These are phyloP conservation scores for Crocidura indochinensis DNA, from an alignment of 2,797 vertebrate genomes.

Conservation along the genomic window DNA sequence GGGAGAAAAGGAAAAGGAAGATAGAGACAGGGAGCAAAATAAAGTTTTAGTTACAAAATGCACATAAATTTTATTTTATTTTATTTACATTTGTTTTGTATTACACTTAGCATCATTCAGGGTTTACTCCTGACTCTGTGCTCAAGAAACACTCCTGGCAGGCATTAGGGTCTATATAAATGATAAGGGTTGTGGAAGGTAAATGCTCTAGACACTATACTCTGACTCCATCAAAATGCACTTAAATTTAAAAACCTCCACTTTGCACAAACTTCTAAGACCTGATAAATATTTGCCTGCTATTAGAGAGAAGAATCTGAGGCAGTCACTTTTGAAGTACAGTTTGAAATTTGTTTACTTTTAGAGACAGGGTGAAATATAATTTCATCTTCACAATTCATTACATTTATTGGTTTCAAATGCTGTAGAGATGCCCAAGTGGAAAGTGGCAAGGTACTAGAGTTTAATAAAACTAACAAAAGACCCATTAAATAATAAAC, in stretches of 20 bases:
- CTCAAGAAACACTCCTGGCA: too few relatives aligned
- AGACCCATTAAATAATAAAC: conserved; percentile 79
- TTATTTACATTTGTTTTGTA: too few relatives aligned
- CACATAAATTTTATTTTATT: background rate
- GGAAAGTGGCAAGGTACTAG: conserved; percentile 81
- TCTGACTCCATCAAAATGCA: too few relatives aligned
- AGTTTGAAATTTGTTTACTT: conserved; percentile 9
- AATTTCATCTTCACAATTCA: conserved; percentile 79
- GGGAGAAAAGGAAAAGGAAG: background rate
- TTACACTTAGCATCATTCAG: too few relatives aligned
- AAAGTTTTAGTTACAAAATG: conserved; percentile 15
- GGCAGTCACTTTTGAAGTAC: conserved; percentile 11
- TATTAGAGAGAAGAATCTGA: conserved; percentile 45
- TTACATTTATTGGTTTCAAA: conserved; percentile 82
- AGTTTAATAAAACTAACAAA: conserved; percentile 81
- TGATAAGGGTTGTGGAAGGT: too few relatives aligned
- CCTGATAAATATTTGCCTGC: conserved; percentile 6
- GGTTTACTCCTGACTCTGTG: too few relatives aligned
- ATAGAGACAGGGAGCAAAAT: background rate
- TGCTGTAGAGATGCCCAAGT: conserved; percentile 79
- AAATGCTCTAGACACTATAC: too few relatives aligned
- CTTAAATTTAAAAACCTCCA: background rate
- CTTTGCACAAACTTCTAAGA: background rate
- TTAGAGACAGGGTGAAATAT: background rate
- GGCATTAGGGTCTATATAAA: too few relatives aligned